Evolutionary conservation across 2,888 invertebrate genomes (phyloP), one percentile per base, ranked within the genome.

Genomic region (Agrilus biguttatus): DNA sequence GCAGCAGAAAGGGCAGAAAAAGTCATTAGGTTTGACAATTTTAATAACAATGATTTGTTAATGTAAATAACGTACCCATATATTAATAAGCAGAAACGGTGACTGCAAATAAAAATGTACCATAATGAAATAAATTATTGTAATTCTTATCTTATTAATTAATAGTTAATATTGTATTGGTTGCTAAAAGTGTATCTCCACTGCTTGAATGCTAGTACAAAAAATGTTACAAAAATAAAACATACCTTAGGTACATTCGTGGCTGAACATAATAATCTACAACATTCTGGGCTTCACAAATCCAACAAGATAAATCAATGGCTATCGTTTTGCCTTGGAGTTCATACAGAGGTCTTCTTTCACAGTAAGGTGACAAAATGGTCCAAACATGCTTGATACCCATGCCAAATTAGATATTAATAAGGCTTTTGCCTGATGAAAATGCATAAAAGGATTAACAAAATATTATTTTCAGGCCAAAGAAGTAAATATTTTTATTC

Each of bases 301-400:
- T 77, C 92, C 92, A 93, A 45, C 90, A 83, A 49, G 91, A 86
- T 48, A 93, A 70, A 69, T 93, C 93, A 36, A 93, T 79, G 5
- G 91, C 92, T 23, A 93, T 70, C 1, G 76, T 78, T 69, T 89
- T 84, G 1, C 85, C 87, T 48, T 79, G 73, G 8, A 92, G 72
- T 62, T 85, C 83, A 54, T 76, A 78, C 37, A 92, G 67, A 0
- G 86, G 79, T 57, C 78, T 81, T 49, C 83, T 78, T 55, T 86
- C 83, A 53, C 82, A 78, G 51, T 80, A 77, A 1, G 90, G 88
- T 3, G 78, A 72, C 49, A 92, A 63, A 44, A 91, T 73, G 17
- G 73, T 70, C 92, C 92, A 93, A 44, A 93, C 69, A 50, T 86
- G 82, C 66, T 86, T 89, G 2, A 93, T 84, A 8, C 92, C 92